Conservation (phyloP, 1,140 invertebrate species). For the Orchestia grillus region DNA sequence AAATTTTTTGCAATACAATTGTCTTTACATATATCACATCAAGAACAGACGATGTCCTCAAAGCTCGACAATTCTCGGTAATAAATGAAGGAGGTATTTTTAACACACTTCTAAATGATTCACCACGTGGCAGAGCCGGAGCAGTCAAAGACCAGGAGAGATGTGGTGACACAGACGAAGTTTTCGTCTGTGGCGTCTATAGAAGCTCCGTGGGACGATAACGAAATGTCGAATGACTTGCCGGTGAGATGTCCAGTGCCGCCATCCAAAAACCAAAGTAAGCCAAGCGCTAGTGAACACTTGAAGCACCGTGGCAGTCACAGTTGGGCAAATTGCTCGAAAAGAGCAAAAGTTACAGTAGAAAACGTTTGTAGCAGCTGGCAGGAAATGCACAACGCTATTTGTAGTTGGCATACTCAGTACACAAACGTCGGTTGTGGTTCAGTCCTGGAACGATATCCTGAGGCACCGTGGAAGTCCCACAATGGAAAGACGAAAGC, state of each 20-base stretch:
- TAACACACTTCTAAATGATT: background rate
- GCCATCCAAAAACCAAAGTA: background rate
- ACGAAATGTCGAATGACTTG: background rate
- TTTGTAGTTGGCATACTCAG: background rate
- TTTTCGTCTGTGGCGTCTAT: background rate
- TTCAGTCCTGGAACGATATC: background rate
- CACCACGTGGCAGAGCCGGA: background rate
- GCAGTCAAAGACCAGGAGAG: background rate
- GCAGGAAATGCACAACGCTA: background rate
- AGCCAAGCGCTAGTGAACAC: no score
- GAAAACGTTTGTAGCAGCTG: no score
- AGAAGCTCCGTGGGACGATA: background rate
- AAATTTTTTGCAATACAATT: no score
- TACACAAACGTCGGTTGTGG: background rate
- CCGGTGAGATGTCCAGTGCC: background rate
- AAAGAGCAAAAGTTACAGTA: no score
- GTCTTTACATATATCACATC: no score
- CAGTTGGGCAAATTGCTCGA: no score
- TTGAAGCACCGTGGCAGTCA: no score
- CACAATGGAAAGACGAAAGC: background rate
- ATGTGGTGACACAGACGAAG: no score
- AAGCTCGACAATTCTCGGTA: no score
- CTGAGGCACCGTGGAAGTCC: background rate
- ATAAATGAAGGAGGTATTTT: no score
- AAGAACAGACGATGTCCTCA: no score